Percentiles rank a stretch among this genome's conserved stretches.
phyloP scores from a whole-genome alignment of 2,888 invertebrate species.

The Euphydryas editha region DNA sequence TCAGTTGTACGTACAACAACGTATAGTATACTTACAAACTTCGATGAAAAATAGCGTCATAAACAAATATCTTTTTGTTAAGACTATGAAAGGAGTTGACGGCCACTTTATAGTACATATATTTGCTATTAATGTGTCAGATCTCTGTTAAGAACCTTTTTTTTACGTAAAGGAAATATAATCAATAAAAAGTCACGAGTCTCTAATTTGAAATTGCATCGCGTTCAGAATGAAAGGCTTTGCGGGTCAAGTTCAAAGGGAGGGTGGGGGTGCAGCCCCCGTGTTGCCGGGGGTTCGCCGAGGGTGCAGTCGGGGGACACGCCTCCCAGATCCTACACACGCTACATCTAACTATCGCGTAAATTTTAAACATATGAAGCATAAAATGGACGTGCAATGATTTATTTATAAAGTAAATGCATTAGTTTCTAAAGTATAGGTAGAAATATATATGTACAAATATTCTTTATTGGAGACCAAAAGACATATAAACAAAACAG shows the following conservation, averaged over 20 bases:
- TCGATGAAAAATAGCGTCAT: too few species aligned
- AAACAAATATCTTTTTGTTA: too few species aligned
- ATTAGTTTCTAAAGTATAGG: too few species aligned
- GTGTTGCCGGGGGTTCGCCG: background rate
- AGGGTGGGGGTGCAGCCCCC: background rate
- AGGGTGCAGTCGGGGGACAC: background rate
- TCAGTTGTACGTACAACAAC: too few species aligned
- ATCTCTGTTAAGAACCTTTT: too few species aligned
- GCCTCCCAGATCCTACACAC: background rate
- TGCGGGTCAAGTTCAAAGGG: slow-evolving; percentile 22
- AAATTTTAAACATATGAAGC: background rate
- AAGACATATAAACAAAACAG: too few species aligned
- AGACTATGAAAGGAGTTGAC: too few species aligned
- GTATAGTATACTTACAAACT: too few species aligned
- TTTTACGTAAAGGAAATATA: background rate
- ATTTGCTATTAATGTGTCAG: too few species aligned
- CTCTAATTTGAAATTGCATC: slow-evolving; percentile 18
- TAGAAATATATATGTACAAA: too few species aligned
- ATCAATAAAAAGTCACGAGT: background rate
- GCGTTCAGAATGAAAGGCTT: slow-evolving; percentile 13
- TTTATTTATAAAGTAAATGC: background rate
- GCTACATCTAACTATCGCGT: background rate
- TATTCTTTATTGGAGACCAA: too few species aligned
- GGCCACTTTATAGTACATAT: too few species aligned
- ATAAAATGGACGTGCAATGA: background rate